Percentiles rank a stretch among this genome's conserved stretches.
These are phyloP conservation scores for Emydocephalus ijimae DNA, from an alignment of 2,113 vertebrate genomes.

Conservation along the genomic window DNA sequence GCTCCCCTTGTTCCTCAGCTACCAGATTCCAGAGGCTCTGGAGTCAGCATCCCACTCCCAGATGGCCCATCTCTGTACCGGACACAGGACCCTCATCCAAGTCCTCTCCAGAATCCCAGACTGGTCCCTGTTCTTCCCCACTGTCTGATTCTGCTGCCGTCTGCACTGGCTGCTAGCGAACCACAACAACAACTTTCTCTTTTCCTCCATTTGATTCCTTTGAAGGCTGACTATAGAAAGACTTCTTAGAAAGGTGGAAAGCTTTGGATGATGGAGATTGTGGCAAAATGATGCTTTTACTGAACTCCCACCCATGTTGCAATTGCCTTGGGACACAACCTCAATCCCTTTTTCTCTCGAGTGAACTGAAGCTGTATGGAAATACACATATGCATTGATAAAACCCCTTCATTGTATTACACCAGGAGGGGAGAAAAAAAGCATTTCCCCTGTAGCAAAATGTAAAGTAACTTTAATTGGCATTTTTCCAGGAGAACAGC, in stretches of 20 bases:
- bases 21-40: no score
- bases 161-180: no score
- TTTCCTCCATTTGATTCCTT: neutral
- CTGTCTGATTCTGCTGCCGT: no score
- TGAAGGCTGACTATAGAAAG: neutral
- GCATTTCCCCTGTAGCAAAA: neutral
- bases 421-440: slow-evolving; percentile 9
- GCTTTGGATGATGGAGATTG: neutral
- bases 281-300: neutral
- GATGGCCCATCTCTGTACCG: no score
- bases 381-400: neutral
- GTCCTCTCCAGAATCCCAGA: no score
- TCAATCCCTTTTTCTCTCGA: neutral
- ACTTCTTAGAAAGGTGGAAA: neutral
- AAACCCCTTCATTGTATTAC: slow-evolving; percentile 2
- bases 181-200: neutral
- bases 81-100: no score
- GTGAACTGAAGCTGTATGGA: neutral
- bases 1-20: no score
- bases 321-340: neutral
- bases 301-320: neutral
- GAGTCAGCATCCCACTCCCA: no score
- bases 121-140: no score
- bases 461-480: slow-evolving; percentile 26
- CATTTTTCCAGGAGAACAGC: slow-evolving; percentile 21